These are phyloP conservation scores for Portunus trituberculatus DNA, from an alignment of 1,140 invertebrate species.

Conservation along the genomic window DNA sequence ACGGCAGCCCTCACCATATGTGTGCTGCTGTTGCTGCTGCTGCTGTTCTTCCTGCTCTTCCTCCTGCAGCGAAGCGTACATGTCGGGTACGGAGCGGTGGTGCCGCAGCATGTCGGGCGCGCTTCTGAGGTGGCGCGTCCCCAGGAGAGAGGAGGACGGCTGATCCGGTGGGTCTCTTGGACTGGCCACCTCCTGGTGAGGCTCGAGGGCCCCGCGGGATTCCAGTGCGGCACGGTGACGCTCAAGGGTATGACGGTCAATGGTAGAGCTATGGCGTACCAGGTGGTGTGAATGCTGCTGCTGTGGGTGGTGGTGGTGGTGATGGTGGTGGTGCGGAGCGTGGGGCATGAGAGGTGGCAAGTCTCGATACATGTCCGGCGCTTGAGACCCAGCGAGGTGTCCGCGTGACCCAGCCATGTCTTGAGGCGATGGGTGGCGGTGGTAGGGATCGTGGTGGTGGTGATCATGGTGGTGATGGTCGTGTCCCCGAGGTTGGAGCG, in stretches of 20 bases:
- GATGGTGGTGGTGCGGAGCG: constrained; percentile 77
- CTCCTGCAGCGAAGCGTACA: constrained; percentile 76
- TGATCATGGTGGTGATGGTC: constrained; percentile 77
- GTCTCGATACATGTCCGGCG: constrained; percentile 76
- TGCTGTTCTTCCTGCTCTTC: constrained; percentile 60
- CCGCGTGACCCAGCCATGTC: constrained; percentile 72
- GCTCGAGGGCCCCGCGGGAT: constrained; percentile 67
- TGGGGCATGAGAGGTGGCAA: constrained; percentile 76
- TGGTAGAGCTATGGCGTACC: constrained; percentile 75
- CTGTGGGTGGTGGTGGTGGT: constrained; percentile 78
- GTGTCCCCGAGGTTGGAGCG: constrained; percentile 51
- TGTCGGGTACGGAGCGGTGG: constrained; percentile 77
- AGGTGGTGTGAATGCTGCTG: constrained; percentile 77
- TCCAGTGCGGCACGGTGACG: constrained; percentile 71
- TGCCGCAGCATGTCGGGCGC: constrained; percentile 72
- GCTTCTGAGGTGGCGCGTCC: constrained; percentile 57
- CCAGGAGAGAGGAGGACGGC: constrained; percentile 18
- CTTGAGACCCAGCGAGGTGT: constrained; percentile 65
- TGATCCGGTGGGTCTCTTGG: constrained; percentile 59
- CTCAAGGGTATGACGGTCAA: constrained; percentile 76
- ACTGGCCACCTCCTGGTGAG: constrained; percentile 73
- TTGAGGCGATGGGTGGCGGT: constrained; percentile 76
- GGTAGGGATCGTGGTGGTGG: constrained; percentile 78
- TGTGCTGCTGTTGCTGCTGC: constrained; percentile 75
- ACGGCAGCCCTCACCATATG: constrained; percentile 75